phyloP scores from a whole-genome alignment of 2,888 invertebrate species.

The Nomada fabriciana region DNA sequence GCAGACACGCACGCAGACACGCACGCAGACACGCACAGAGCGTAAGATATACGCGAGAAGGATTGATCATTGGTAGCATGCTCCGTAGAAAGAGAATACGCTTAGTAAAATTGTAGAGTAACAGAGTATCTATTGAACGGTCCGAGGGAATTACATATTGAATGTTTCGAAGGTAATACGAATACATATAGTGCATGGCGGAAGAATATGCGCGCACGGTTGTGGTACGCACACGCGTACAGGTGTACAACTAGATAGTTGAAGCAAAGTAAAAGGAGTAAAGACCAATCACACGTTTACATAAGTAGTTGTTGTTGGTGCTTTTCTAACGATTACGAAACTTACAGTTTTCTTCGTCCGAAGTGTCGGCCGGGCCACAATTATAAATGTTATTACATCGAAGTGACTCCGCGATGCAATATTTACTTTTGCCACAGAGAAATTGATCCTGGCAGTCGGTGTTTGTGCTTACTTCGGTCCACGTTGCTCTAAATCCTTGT shows the following conservation, averaged over 20 bases:
- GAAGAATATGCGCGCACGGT: background rate
- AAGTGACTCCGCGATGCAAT: slow-evolving; percentile 92
- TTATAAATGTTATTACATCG: slow-evolving; percentile 92
- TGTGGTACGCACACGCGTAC: background rate
- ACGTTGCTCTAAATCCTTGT: slow-evolving; percentile 96
- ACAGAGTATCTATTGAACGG: slow-evolving; percentile 71
- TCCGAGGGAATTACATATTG: slow-evolving; percentile 68
- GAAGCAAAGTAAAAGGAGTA: slow-evolving; percentile 71
- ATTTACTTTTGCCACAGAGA: slow-evolving; percentile 89
- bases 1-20: slow-evolving; percentile 10
- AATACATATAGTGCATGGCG: slow-evolving; percentile 26
- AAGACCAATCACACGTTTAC: slow-evolving; percentile 55
- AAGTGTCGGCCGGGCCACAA: slow-evolving; percentile 92
- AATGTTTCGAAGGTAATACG: slow-evolving; percentile 58
- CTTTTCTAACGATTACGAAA: slow-evolving; percentile 79
- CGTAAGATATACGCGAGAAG: slow-evolving; percentile 39
- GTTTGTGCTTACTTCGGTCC: slow-evolving; percentile 94
- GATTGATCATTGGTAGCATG: slow-evolving; percentile 51
- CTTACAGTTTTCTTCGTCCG: slow-evolving; percentile 93
- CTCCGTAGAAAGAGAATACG: slow-evolving; percentile 65
- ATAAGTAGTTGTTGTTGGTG: slow-evolving; percentile 50
- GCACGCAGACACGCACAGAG: slow-evolving; percentile 1
- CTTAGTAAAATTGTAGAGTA: slow-evolving; percentile 61
- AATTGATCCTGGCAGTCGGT: slow-evolving; percentile 88
- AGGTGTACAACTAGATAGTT: slow-evolving; percentile 44